A percentile compares a stretch with the other conserved stretches of the same genome.
Evolutionary conservation across 2,797 vertebrate genomes (phyloP).

Genomic region (Urosaurus nigricauda): DNA sequence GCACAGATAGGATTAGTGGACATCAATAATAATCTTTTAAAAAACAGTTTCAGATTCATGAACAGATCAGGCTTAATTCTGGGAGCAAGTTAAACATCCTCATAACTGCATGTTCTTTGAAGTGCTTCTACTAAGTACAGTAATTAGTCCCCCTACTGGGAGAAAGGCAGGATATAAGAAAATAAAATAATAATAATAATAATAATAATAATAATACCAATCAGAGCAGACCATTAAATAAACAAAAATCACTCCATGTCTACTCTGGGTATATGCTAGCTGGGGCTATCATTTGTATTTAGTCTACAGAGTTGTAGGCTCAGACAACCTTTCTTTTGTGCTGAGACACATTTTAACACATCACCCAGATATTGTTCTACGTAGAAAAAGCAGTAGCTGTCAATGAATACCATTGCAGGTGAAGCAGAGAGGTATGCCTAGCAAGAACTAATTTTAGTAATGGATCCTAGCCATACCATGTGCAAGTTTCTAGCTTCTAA

Average conservation of each 20-base stretch:
- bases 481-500: neutral
- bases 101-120: neutral
- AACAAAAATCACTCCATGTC: too few relatives aligned
- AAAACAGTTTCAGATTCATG: neutral
- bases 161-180: too few relatives aligned
- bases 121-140: neutral
- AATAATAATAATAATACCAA: neutral
- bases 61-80: neutral
- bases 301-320: neutral
- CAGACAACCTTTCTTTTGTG: neutral
- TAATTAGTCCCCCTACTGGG: neutral
- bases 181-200: too few relatives aligned
- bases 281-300: too few relatives aligned
- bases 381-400: neutral
- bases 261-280: too few relatives aligned
- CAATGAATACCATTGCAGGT: neutral
- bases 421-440: neutral
- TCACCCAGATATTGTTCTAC: neutral
- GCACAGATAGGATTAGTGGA: neutral
- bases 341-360: neutral
- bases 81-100: neutral
- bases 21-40: neutral
- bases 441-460: neutral
- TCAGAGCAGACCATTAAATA: too few relatives aligned
- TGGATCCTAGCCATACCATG: neutral